A percentile compares a stretch with the other conserved stretches of the same genome.
Evolutionary conservation across 2,797 vertebrate genomes (phyloP).

Genomic region (Pseudotriccus pelzelni): DNA sequence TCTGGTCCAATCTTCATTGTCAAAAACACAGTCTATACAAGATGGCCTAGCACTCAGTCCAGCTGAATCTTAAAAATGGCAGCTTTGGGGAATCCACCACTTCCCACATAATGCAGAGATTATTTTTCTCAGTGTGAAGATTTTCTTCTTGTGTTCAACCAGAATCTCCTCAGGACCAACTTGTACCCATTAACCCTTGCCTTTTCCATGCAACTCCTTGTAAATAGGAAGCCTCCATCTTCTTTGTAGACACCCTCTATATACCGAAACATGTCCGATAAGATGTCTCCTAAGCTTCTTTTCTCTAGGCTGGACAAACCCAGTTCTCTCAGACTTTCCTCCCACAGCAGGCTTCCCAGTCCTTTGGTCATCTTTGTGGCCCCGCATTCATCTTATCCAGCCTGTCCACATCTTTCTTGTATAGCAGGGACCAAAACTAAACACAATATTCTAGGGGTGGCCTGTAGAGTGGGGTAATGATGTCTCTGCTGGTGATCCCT

Average conservation of each 20-base stretch:
- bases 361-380: not conserved
- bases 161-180: not conserved
- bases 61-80: not conserved
- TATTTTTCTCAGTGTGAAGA: not conserved
- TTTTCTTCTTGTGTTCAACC: not conserved
- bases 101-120: not conserved
- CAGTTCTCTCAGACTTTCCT: not conserved
- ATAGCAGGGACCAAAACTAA: not conserved
- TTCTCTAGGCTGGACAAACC: not conserved
- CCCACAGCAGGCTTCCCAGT: not conserved
- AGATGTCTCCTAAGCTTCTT: not conserved
- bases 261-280: not conserved
- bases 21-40: not conserved
- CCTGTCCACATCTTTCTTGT: not conserved
- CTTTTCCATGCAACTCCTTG: not conserved
- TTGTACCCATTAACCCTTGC: rapidly evolving
- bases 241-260: not conserved
- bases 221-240: not conserved
- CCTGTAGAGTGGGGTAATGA: no score
- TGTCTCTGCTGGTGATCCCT: not conserved
- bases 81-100: not conserved
- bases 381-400: not conserved
- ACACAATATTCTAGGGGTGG: not conserved
- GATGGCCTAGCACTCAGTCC: not conserved
- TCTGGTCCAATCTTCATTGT: not conserved